A percentile compares a stretch with the other conserved stretches of the same genome.
phyloP scores from a whole-genome alignment of 92 coral and sea anemone species.

The Umimayanthus kanabou region DNA sequence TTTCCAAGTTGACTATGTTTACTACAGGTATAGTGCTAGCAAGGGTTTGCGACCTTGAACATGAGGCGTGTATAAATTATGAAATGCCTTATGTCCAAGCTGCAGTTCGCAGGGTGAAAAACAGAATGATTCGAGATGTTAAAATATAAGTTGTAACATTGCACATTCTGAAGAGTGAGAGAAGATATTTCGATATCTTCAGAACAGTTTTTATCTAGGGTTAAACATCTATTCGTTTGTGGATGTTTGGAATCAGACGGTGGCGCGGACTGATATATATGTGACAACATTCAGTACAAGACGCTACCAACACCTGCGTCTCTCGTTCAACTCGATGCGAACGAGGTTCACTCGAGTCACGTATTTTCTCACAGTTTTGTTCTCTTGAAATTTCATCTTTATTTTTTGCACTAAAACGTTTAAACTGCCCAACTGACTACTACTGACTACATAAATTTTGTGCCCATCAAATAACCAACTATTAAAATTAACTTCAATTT shows the following conservation, averaged over 20 bases:
- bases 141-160: background rate
- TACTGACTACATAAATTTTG: constrained; percentile 22
- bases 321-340: background rate
- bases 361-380: background rate
- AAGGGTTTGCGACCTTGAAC: background rate
- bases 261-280: background rate
- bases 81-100: background rate
- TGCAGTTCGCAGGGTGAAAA: background rate
- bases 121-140: background rate
- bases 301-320: constrained; percentile 18
- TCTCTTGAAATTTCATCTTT: background rate
- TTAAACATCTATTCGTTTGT: background rate
- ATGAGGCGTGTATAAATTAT: background rate
- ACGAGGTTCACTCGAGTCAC: background rate
- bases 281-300: constrained; percentile 32
- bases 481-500: constrained; percentile 6
- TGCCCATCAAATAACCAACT: background rate
- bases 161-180: background rate
- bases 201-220: background rate
- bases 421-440: background rate
- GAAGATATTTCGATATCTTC: background rate
- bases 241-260: background rate
- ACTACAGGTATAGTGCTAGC: background rate
- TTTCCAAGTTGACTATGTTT: background rate
- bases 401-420: background rate